A percentile compares a stretch with the other conserved stretches of the same genome.
Evolutionary conservation across 2,113 vertebrate species (phyloP).

Genomic region (Theropithecus gelada): DNA sequence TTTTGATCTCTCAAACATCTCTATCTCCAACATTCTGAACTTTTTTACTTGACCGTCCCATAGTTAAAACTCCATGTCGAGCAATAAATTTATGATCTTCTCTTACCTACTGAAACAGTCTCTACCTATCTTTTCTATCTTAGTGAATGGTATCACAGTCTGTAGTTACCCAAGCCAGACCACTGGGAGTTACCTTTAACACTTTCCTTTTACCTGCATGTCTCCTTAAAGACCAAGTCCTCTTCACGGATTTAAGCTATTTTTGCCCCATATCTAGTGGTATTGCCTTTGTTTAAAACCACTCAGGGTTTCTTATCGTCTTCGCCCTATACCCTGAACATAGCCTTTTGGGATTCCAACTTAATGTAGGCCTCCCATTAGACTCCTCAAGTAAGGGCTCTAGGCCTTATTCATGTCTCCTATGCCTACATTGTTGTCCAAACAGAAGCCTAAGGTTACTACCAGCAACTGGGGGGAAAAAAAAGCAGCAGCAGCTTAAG

Average conservation of each 20-base stretch:
- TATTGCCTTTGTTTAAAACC: neutral
- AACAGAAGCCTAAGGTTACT: neutral
- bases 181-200: neutral
- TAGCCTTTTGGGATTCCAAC: neutral
- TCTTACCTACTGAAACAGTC: neutral
- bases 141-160: neutral
- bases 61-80: neutral
- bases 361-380: neutral
- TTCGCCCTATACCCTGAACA: neutral
- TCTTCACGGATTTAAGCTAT: neutral
- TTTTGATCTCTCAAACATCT: neutral
- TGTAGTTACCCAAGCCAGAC: neutral
- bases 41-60: neutral
- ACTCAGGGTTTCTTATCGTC: neutral
- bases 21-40: neutral
- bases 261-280: neutral
- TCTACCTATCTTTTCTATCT: neutral
- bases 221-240: neutral
- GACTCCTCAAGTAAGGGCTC: neutral
- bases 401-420: neutral
- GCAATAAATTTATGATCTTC: neutral
- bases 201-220: neutral
- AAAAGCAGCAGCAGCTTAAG: neutral
- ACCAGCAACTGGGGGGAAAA: too few relatives aligned
- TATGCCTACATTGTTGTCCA: neutral